Base-by-base conservation (phyloP, 2,888 invertebrate genomes). In the Dasysyrphus tricinctus region DNA sequence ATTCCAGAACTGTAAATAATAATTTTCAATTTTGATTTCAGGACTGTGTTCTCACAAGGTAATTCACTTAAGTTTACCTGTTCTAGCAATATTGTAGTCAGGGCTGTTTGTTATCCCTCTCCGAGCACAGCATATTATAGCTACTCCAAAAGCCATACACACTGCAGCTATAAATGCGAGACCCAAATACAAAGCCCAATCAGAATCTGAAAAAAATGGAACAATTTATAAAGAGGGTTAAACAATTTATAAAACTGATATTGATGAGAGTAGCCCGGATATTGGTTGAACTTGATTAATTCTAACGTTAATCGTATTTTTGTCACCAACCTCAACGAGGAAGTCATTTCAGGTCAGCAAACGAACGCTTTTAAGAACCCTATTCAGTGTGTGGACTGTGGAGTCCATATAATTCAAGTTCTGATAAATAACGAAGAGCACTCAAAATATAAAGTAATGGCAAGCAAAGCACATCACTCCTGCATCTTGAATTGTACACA, bases 1-100 rank as follows among this genome's bases (percentile, higher is more conserved):
- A 96, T 94, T 97, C 97, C 93, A 97, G 97, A 93, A 97, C 97
- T 97, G 94, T 93, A 92, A 87, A 73, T 24, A 37, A 14, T 0
- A 19, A 39, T 59, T 39, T 57, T 2, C 0, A 34, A 42, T 24
- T 19, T 61, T 24, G 16, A 39, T 19, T 39, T 19, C 9, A 9
- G 16, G 0, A 12, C 0, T 57, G 6, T 34, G 16, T 9, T 37
- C 1, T 39, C 8, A 14, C 12, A 39, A 39, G 5, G 7, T 0
- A 6, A 39, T 49, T 49, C 5, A 16, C 4, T 44, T 82, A 89
- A 14, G 3, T 7, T 90, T 90, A 92, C 92, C 92, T 90, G 92
- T 91, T 77, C 92, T 90, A 42, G 92, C 90, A 90, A 92, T 92
- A 87, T 92, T 92, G 84, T 92, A 92, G 79, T 92, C 91, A 61